These are phyloP conservation scores for Platyscapa corneri DNA, from an alignment of 1,140 invertebrate species.

Conservation along the genomic window DNA sequence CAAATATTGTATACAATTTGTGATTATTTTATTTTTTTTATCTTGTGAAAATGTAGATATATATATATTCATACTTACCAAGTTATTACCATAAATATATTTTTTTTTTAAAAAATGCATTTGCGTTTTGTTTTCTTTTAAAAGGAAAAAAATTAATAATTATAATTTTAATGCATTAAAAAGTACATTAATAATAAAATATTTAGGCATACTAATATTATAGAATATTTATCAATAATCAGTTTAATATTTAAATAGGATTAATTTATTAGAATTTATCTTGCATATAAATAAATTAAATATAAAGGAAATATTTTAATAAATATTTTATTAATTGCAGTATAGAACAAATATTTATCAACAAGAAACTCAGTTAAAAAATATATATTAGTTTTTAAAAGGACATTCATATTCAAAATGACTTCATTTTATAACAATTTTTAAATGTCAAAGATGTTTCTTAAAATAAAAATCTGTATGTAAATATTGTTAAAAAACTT, in stretches of 20 bases:
- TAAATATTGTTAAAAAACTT: constrained; percentile 32
- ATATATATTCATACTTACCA: no score
- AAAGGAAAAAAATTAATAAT: constrained; percentile 30
- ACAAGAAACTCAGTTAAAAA: not conserved
- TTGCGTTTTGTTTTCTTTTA: constrained; percentile 23
- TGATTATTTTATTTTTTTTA: no score
- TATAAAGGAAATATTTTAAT: not conserved
- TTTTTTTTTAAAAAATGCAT: no score
- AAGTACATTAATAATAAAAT: constrained; percentile 29
- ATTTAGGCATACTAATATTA: constrained; percentile 36
- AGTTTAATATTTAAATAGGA: constrained; percentile 3
- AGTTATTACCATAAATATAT: no score
- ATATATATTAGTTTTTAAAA: not conserved
- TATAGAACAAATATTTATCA: constrained; percentile 22
- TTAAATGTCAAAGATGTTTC: no score
- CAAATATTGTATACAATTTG: no score
- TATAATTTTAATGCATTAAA: constrained; percentile 30
- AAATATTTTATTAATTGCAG: not conserved
- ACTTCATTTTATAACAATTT: no score
- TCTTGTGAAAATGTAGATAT: no score
- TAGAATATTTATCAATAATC: constrained; percentile 49
- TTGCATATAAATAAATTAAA: not conserved
- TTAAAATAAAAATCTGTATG: constrained; percentile 10
- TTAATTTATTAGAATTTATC: constrained; percentile 8
- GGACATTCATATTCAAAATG: no score